A percentile compares a stretch with the other conserved stretches of the same genome.
Evolutionary conservation across 1,140 invertebrate species (phyloP).

Genomic region (Atopsyche davidsoni): DNA sequence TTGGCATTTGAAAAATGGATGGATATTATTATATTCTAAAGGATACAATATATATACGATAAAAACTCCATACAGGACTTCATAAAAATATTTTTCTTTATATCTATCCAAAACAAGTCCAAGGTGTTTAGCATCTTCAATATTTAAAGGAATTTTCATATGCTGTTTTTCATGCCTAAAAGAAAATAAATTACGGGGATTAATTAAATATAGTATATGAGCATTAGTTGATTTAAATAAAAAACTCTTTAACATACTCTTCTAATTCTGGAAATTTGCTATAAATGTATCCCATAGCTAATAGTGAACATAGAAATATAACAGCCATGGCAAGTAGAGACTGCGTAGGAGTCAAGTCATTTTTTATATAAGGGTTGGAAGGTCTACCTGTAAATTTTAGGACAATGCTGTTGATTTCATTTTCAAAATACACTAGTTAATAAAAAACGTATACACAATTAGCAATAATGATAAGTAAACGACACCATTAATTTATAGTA

Average conservation of each 20-base stretch:
- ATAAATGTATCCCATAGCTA: constrained; percentile 61
- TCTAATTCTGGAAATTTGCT: constrained; percentile 74
- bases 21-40: constrained; percentile 50
- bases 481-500: no score
- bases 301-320: constrained; percentile 61
- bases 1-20: no score
- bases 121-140: constrained; percentile 94
- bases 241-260: constrained; percentile 57
- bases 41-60: constrained; percentile 98
- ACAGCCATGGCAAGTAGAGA: constrained; percentile 52
- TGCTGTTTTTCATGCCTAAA: constrained; percentile 81
- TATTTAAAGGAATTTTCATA: constrained; percentile 86
- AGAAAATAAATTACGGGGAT: constrained; percentile 43
- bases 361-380: no score
- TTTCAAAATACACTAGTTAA: no score
- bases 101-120: constrained; percentile 87
- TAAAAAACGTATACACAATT: no score
- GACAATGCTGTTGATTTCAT: no score
- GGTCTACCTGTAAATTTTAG: no score
- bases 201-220: constrained; percentile 28
- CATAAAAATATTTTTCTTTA: constrained; percentile 89
- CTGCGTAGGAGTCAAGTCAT: constrained; percentile 53
- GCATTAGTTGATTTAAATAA: constrained; percentile 5
- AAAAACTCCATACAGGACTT: constrained; percentile 86
- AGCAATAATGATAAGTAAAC: no score